Percentiles rank a stretch among this genome's conserved stretches.
These are phyloP conservation scores for Ctenopoma multispine DNA, from an alignment of 2,797 vertebrate genomes.

Conservation along the genomic window DNA sequence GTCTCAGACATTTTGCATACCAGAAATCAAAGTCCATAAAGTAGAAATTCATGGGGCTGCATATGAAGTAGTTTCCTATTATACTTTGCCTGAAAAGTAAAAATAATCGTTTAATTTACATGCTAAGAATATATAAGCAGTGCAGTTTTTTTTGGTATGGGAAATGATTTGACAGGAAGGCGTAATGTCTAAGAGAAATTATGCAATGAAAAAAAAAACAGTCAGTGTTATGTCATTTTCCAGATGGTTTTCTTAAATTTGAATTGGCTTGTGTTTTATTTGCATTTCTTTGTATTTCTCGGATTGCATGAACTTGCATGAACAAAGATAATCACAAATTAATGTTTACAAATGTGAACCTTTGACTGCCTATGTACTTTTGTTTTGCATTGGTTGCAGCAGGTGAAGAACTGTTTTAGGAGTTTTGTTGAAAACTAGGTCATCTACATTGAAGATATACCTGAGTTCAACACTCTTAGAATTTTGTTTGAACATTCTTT, in stretches of 20 bases:
- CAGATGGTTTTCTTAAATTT: constrained; percentile 31
- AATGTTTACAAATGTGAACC: constrained; percentile 7
- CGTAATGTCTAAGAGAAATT: constrained; percentile 27
- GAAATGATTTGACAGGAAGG: constrained; percentile 54
- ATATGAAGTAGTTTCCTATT: constrained; percentile 61
- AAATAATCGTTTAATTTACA: constrained; percentile 75
- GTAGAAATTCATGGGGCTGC: constrained; percentile 65
- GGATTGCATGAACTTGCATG: constrained; percentile 15
- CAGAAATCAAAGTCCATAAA: constrained; percentile 70
- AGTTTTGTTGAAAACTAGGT: constrained; percentile 70
- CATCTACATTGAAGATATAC: constrained; percentile 64
- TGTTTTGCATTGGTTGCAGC: constrained; percentile 3
- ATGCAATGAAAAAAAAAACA: constrained; percentile 14
- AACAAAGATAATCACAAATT: constrained; percentile 25
- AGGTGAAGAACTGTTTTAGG: constrained; percentile 45
- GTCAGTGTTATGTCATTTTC: constrained; percentile 10
- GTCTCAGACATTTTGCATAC: constrained; percentile 66
- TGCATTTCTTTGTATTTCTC: constrained; percentile 24
- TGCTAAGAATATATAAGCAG: constrained; percentile 47
- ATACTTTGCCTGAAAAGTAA: constrained; percentile 44
- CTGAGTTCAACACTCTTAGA: constrained; percentile 69
- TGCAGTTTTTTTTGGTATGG: constrained; percentile 41
- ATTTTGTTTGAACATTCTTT: constrained; percentile 67
- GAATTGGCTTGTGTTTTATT: constrained; percentile 19
- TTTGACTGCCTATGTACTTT: background rate